phyloP scores from a whole-genome alignment of 2,888 invertebrate species.

The Cremastinae sp. region DNA sequence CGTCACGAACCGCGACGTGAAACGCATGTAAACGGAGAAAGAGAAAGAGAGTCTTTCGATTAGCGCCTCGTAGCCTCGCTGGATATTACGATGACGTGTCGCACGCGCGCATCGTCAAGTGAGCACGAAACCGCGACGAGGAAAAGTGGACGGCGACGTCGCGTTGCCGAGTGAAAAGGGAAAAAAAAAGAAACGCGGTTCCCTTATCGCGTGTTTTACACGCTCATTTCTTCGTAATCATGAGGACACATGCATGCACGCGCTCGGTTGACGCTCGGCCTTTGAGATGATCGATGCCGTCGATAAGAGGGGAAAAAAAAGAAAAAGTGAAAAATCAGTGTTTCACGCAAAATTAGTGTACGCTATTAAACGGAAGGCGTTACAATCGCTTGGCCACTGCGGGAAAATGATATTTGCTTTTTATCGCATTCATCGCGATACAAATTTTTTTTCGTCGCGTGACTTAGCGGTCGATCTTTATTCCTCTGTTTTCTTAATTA shows the following conservation, averaged over 20 bases:
- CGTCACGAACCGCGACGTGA: conserved; percentile 67
- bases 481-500: conserved; percentile 10
- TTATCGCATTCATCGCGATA: conserved; percentile 22
- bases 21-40: conserved; percentile 11
- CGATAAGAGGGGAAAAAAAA: conserved; percentile 39
- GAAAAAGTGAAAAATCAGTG: conserved; percentile 16
- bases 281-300: conserved; percentile 47
- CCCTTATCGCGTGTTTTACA: conserved; percentile 58
- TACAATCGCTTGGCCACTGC: conserved; percentile 20
- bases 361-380: conserved; percentile 50
- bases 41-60: conserved; percentile 13
- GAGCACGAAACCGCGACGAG: conserved; percentile 52
- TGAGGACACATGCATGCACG: conserved; percentile 31
- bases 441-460: conserved; percentile 23
- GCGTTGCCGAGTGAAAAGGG: conserved; percentile 36
- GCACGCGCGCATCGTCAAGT: conserved; percentile 68
- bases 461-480: conserved; percentile 15
- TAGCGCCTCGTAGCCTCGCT: conserved; percentile 34
- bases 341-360: conserved; percentile 57
- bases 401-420: conserved; percentile 19
- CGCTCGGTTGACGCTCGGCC: conserved; percentile 31
- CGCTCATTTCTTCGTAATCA: conserved; percentile 34
- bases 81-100: conserved; percentile 66
- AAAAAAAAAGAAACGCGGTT: neutral
- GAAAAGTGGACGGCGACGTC: conserved; percentile 42